These are phyloP conservation scores for Halictus quadricinctus DNA, from an alignment of 2,888 invertebrate species.

Conservation along the genomic window DNA sequence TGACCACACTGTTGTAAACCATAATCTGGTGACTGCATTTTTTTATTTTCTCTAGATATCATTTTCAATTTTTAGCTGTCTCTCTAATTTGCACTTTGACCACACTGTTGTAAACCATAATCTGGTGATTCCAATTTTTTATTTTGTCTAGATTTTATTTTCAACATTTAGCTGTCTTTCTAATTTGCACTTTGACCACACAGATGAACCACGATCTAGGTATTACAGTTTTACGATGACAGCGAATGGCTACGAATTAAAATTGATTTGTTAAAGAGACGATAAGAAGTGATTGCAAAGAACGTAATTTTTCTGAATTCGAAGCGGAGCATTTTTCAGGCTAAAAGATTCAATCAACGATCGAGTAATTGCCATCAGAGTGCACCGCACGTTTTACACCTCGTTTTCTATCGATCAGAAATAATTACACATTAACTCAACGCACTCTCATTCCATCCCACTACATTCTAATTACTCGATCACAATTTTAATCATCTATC, in stretches of 20 bases:
- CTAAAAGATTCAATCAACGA: not conserved
- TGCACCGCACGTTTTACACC: not conserved
- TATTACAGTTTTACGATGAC: too few species aligned
- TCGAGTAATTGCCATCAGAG: not conserved
- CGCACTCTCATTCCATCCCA: not conserved
- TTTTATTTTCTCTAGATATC: not conserved
- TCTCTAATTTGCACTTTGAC: not conserved
- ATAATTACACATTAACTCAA: constrained; percentile 2
- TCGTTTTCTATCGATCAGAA: constrained; percentile 4
- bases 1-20: not conserved
- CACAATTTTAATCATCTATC: constrained; percentile 1
- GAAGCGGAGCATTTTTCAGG: not conserved
- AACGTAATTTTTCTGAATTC: not conserved
- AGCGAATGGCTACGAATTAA: too few species aligned
- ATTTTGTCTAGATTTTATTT: too few species aligned
- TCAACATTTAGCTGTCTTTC: too few species aligned
- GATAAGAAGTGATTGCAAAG: not conserved
- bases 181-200: too few species aligned
- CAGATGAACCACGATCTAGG: too few species aligned
- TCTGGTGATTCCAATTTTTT: not conserved
- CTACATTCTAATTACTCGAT: constrained; percentile 5
- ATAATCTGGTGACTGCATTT: not conserved
- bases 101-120: too few species aligned
- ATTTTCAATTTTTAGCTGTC: not conserved
- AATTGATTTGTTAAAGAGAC: too few species aligned